These are phyloP conservation scores for Phasianus colchicus DNA, from an alignment of 2,113 vertebrate species.

Conservation along the genomic window DNA sequence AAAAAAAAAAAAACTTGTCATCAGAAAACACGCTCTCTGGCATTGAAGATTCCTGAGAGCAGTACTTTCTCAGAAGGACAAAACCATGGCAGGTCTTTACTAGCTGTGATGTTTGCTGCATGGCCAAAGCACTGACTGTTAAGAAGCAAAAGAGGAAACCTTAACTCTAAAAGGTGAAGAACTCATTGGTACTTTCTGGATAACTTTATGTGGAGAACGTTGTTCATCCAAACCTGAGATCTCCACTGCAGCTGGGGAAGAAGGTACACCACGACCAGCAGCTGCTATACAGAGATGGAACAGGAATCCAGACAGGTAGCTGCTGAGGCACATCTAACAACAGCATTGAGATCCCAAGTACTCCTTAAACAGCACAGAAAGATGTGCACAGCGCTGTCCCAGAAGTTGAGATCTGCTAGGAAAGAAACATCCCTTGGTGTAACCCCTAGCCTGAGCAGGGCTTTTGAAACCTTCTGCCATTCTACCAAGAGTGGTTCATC, in stretches of 20 bases:
- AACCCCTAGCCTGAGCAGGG: neutral
- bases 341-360: neutral
- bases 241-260: neutral
- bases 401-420: neutral
- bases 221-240: neutral
- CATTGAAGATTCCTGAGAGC: neutral
- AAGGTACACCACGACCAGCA: neutral
- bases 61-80: neutral
- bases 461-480: neutral
- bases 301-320: neutral
- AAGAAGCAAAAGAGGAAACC: neutral
- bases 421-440: neutral
- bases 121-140: neutral
- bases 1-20: neutral
- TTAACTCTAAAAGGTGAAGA: neutral
- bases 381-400: accelerated
- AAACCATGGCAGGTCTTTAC: neutral
- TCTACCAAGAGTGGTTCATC: neutral
- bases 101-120: neutral
- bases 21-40: neutral
- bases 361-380: neutral
- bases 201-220: neutral
- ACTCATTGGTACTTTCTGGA: neutral
- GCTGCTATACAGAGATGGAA: neutral
- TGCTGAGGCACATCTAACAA: neutral